Evolutionary conservation across 2,113 vertebrate genomes (phyloP).

Genomic region (Apeltes quadracus): DNA sequence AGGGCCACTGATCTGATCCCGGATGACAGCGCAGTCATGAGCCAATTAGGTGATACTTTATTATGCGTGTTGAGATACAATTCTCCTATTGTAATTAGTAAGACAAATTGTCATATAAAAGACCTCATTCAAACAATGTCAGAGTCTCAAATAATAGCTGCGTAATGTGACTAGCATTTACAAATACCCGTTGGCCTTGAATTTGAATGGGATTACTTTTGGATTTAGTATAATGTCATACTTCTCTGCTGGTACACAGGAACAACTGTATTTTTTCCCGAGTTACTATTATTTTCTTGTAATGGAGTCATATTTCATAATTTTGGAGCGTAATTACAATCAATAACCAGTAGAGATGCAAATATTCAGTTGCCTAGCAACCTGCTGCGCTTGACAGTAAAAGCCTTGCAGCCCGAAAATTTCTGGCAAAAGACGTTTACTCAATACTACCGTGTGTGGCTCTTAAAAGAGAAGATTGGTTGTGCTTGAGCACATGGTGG

Average conservation of each 20-base stretch:
- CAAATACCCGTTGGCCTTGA: not conserved
- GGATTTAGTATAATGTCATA: not conserved
- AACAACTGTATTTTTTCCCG: too few relatives aligned
- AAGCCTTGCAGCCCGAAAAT: too few relatives aligned
- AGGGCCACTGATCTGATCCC: constrained; percentile 55
- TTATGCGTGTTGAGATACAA: not conserved
- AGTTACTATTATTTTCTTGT: not conserved
- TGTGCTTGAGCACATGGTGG: too few relatives aligned
- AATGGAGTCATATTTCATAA: too few relatives aligned
- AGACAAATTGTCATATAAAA: not conserved
- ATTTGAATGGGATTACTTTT: not conserved
- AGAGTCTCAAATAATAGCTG: not conserved
- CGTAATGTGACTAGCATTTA: not conserved
- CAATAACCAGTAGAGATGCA: too few relatives aligned
- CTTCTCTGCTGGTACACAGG: not conserved
- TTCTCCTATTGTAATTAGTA: not conserved
- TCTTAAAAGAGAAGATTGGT: too few relatives aligned
- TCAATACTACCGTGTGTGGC: too few relatives aligned
- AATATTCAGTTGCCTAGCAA: too few relatives aligned
- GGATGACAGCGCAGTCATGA: constrained; percentile 51
- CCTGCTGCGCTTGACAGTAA: too few relatives aligned
- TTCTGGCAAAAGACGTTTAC: too few relatives aligned
- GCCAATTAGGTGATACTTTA: constrained; percentile 21
- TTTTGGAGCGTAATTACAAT: too few relatives aligned
- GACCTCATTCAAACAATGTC: not conserved